Conservation (phyloP, 2,113 vertebrate genomes). For the Pelusios castaneus region DNA sequence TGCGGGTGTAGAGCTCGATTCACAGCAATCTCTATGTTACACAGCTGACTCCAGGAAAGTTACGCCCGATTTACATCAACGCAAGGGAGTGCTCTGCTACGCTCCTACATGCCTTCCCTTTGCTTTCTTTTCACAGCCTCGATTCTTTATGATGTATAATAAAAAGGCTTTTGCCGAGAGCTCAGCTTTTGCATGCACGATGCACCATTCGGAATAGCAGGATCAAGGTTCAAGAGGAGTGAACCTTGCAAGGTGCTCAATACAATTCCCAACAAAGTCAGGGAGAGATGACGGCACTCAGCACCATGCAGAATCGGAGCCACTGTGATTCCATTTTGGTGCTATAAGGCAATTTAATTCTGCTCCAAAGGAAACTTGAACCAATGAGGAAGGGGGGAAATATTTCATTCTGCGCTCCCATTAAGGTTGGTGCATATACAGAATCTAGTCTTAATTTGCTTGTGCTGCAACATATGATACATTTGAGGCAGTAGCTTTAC, state of each 20-base stretch:
- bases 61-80: background rate
- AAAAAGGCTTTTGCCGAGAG: slow-evolving; percentile 56
- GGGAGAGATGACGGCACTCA: background rate
- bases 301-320: accelerated
- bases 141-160: slow-evolving; percentile 48
- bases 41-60: accelerated
- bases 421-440: slow-evolving; percentile 59
- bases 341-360: background rate
- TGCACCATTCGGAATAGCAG: background rate
- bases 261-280: background rate
- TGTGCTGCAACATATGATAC: slow-evolving; percentile 60
- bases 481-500: slow-evolving; percentile 62
- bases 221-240: background rate
- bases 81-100: background rate
- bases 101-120: slow-evolving; percentile 24
- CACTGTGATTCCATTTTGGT: background rate
- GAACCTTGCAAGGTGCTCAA: background rate
- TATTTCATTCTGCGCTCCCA: slow-evolving; percentile 55
- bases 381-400: slow-evolving; percentile 16
- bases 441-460: slow-evolving; percentile 64
- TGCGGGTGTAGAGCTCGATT: slow-evolving; percentile 33
- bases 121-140: background rate
- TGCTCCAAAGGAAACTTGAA: slow-evolving; percentile 15
- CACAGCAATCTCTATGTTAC: background rate
- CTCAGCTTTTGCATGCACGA: background rate